Evolutionary conservation across 2,113 vertebrate genomes (phyloP).

Genomic region (Aramus guarauna): DNA sequence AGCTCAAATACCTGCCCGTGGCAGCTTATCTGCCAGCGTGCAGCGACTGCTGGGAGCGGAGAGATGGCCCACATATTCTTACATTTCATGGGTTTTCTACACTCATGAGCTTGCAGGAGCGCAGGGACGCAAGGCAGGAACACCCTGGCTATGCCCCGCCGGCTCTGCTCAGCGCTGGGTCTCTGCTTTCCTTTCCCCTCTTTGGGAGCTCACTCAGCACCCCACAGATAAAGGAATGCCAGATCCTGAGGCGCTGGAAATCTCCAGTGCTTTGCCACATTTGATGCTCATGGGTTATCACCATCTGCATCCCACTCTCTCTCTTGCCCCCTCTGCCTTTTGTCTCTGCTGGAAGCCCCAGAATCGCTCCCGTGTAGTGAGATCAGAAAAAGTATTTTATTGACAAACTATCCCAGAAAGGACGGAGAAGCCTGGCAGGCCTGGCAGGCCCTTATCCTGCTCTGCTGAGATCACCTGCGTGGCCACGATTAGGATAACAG

Average conservation of each 20-base stretch:
- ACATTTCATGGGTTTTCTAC: rapidly evolving
- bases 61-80: neutral
- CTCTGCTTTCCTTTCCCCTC: neutral
- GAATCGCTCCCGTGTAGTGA: neutral
- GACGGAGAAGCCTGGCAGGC: neutral
- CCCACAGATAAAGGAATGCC: neutral
- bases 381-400: neutral
- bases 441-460: neutral
- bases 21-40: neutral
- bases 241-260: neutral
- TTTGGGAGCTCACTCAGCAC: neutral
- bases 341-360: neutral
- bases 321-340: neutral
- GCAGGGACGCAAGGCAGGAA: rapidly evolving
- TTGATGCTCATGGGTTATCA: rapidly evolving
- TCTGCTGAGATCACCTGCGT: neutral
- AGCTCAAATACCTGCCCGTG: rapidly evolving
- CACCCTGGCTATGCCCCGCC: neutral
- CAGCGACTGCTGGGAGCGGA: neutral
- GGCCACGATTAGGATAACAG: neutral
- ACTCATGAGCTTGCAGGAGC: neutral
- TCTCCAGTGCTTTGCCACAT: neutral
- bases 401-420: neutral
- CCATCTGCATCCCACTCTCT: neutral
- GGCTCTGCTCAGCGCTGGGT: neutral